Evolutionary conservation across 2,888 invertebrate genomes (phyloP).

Genomic region (Athalia circularis): DNA sequence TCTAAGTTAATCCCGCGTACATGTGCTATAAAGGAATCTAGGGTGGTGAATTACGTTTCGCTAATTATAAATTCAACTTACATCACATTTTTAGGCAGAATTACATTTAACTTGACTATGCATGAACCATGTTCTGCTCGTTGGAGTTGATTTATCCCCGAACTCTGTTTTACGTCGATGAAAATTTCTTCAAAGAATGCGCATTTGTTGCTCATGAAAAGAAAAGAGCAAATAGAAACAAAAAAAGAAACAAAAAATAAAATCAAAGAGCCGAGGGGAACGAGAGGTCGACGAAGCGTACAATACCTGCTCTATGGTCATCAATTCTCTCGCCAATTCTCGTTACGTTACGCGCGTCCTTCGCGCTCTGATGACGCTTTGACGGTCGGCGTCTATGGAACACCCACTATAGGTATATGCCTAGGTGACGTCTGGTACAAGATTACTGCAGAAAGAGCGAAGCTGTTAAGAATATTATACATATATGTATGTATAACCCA

Average conservation of each 20-base stretch:
- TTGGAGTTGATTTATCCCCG: no score
- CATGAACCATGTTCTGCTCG: neutral
- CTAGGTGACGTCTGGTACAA: constrained; percentile 12
- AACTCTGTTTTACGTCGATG: no score
- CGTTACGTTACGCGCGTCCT: constrained; percentile 15
- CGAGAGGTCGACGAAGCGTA: neutral
- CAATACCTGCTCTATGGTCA: neutral
- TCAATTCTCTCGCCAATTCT: constrained; percentile 27
- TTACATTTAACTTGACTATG: constrained; percentile 58
- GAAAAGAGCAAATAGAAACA: no score
- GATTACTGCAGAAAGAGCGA: constrained; percentile 1
- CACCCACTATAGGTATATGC: constrained; percentile 1
- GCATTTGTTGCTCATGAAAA: neutral
- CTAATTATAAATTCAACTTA: constrained; percentile 38
- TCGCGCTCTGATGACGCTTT: constrained; percentile 13
- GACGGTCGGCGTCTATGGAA: constrained; percentile 7
- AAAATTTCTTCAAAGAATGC: neutral
- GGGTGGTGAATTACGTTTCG: constrained; percentile 52
- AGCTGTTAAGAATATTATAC: neutral
- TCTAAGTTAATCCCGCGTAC: constrained; percentile 31
- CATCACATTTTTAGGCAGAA: constrained; percentile 50
- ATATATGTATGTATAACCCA: no score
- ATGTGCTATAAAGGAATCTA: constrained; percentile 48
- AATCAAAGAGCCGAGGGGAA: neutral
- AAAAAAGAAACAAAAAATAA: neutral